Base-by-base conservation (phyloP, 2,797 vertebrate species). In the Sebastes oblongus region DNA sequence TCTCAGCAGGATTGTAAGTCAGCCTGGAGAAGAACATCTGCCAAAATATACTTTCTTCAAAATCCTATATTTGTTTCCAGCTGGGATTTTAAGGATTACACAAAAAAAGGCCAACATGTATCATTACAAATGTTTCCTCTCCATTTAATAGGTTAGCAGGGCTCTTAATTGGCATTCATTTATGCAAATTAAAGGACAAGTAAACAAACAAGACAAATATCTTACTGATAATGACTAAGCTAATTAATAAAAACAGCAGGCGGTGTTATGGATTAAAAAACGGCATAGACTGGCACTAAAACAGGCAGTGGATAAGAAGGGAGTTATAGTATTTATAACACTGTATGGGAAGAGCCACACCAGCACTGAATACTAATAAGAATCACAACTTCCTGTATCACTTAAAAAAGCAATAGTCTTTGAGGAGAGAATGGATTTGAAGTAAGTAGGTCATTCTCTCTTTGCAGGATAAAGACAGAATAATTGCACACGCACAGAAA, bases 401-500 rank as follows among this genome's bases (percentile, higher is more conserved):
- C 22, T 67, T 55, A 29, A 64, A 66, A 67, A 68, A 39, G 4
- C 30, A 12, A 66, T 13, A 39, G 24, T 67, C 25, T 70, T 65
- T 72, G 66, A 66, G 52, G 22, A 72, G 56, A 77, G 30, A 84
- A 61, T 60, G 22, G 27, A 72, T 69, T 65, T 61, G 29, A 75
- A 66, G 42, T 52, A 72, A 84, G 46, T 73, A 25, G 75, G 77
- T 68, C 67, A 66, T 6, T 70, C 4, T 0, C 55, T 72, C 8
- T 61, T 72, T 14, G 61, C 27, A 34, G 29, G 9, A 54, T 66
- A 59, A 58, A 22, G 22, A 66, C 2, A 5, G 67, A 78, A 82
- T 70, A 66, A 78, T 52, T 70, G 54, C 3, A 60, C 36, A 46
- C 14, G 46, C 29, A 52, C 13, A 52, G 8, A 77, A 56, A 72